phyloP scores from a whole-genome alignment of 2,113 vertebrate species.

The Corythaeola cristata region DNA sequence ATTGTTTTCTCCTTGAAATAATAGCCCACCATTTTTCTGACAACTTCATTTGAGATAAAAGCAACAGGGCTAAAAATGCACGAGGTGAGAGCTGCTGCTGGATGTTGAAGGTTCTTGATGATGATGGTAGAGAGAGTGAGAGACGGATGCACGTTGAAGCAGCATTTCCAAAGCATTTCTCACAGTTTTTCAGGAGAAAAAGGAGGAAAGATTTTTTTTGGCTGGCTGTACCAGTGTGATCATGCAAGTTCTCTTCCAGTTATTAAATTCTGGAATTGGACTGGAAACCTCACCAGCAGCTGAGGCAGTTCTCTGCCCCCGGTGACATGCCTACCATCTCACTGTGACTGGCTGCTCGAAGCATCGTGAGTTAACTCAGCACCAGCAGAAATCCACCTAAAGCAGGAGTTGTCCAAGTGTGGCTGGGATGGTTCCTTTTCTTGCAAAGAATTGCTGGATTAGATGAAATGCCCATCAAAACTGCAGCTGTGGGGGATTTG shows the following conservation, averaged over 20 bases:
- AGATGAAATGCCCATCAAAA: background rate
- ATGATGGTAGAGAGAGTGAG: background rate
- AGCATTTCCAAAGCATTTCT: background rate
- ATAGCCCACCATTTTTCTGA: background rate
- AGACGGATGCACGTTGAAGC: background rate
- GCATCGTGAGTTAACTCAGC: background rate
- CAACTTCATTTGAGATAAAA: background rate
- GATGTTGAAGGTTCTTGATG: background rate
- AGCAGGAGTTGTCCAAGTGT: background rate
- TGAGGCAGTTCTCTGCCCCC: background rate
- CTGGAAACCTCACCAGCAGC: background rate
- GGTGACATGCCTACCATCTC: background rate
- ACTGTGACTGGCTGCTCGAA: fast-evolving
- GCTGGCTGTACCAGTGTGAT: background rate
- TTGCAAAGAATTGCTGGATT: background rate
- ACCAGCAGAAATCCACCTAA: background rate
- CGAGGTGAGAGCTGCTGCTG: background rate
- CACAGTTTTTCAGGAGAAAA: background rate
- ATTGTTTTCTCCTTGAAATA: background rate
- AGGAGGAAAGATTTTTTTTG: background rate
- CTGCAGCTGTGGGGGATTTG: background rate
- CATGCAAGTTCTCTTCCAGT: background rate
- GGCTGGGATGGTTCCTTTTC: background rate
- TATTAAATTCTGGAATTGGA: background rate
- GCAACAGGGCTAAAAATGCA: background rate